Percentiles rank a stretch among this genome's conserved stretches.
Evolutionary conservation across 2,113 vertebrate genomes (phyloP).

Genomic region (Chaetops frenatus): DNA sequence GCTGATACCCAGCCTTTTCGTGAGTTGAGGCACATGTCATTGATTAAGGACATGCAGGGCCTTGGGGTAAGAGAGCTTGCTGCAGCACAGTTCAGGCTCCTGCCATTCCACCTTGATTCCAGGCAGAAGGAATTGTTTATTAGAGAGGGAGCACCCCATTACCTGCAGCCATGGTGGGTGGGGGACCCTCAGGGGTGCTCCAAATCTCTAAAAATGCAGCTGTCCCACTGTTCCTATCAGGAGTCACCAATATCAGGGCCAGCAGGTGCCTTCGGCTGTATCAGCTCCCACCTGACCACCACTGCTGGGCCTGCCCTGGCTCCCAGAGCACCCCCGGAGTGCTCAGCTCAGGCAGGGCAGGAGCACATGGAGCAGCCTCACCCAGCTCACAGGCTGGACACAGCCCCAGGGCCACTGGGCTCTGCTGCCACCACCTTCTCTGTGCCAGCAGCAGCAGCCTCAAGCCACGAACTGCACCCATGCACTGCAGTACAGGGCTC

Average conservation of each 20-base stretch:
- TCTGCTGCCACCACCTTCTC: neutral
- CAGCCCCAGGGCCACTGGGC: neutral
- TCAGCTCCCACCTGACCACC: neutral
- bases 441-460: neutral
- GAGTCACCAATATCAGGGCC: neutral
- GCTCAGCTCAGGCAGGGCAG: neutral
- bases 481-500: accelerated
- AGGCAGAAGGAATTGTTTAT: neutral
- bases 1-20: neutral
- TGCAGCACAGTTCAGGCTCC: neutral
- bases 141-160: neutral
- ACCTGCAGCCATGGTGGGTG: neutral
- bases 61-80: neutral
- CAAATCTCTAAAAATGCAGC: neutral
- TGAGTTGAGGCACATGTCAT: accelerated
- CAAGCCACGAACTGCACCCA: neutral
- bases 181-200: too few species aligned
- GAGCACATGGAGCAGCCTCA: neutral
- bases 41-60: neutral
- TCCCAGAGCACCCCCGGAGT: neutral
- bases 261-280: neutral
- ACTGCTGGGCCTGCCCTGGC: neutral
- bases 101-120: neutral
- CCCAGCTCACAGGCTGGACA: neutral
- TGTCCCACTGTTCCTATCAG: neutral